Evolutionary conservation across 2,888 invertebrate species (phyloP).

Genomic region (Ypsolopha scabrella): DNA sequence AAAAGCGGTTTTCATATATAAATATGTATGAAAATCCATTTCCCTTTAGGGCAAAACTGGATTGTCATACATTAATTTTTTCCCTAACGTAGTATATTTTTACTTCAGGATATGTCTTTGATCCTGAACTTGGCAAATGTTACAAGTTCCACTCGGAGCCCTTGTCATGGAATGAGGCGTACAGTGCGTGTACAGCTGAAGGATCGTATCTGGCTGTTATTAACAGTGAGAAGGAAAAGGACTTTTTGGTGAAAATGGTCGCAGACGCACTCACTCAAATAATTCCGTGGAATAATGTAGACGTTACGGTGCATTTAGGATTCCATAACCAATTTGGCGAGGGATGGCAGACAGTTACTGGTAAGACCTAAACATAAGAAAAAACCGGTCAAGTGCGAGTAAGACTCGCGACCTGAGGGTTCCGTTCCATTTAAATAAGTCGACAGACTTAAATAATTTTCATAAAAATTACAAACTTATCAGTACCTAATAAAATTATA

Average conservation of each 20-base stretch:
- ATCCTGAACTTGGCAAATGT: constrained; percentile 26
- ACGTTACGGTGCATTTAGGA: constrained; percentile 12
- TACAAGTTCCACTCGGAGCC: constrained; percentile 44
- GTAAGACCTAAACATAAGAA: constrained; percentile 13
- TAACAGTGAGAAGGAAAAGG: constrained; percentile 31
- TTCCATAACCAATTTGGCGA: constrained; percentile 17
- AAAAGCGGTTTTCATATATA: too few relatives aligned
- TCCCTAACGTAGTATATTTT: too few relatives aligned
- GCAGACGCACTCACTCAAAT: constrained; percentile 21
- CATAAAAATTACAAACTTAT: too few relatives aligned
- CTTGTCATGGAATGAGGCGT: constrained; percentile 39
- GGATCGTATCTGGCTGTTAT: constrained; percentile 39
- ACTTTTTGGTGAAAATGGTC: constrained; percentile 25
- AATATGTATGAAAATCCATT: too few relatives aligned
- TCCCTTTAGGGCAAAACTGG: too few relatives aligned
- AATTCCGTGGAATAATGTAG: too few relatives aligned
- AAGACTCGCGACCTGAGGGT: too few relatives aligned
- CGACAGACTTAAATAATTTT: too few relatives aligned
- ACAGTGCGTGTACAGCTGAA: constrained; percentile 32
- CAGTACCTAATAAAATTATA: too few relatives aligned
- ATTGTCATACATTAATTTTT: too few relatives aligned
- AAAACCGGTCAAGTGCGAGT: too few relatives aligned
- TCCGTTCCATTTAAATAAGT: too few relatives aligned
- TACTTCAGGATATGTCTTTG: constrained; percentile 31
- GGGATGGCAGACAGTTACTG: constrained; percentile 32